phyloP scores from a whole-genome alignment of 2,888 invertebrate genomes.

The Sipunculus nudus region DNA sequence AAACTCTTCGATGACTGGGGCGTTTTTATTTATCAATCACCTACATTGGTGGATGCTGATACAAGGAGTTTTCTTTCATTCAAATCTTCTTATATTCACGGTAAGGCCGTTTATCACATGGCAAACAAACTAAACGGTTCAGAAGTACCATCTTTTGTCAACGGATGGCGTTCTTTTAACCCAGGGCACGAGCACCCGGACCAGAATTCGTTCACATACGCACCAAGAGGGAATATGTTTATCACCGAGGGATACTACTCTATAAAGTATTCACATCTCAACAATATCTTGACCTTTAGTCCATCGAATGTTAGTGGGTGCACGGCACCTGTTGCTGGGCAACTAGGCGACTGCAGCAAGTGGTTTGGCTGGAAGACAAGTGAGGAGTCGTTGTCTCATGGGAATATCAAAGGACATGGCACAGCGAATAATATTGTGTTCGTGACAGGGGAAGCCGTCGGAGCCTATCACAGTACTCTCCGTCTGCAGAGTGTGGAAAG shows the following conservation, averaged over 20 bases:
- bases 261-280: constrained; percentile 9
- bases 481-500: neutral
- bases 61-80: constrained; percentile 11
- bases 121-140: no score
- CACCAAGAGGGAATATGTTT: constrained; percentile 4
- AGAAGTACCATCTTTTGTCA: no score
- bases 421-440: neutral
- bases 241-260: constrained; percentile 18
- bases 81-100: constrained; percentile 10
- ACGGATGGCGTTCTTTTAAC: constrained; percentile 16
- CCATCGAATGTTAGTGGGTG: neutral
- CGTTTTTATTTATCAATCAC: constrained; percentile 6
- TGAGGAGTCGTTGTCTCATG: neutral
- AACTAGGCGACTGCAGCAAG: constrained; percentile 16
- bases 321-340: constrained; percentile 11
- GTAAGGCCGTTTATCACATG: constrained; percentile 2
- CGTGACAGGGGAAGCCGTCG: constrained; percentile 8
- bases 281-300: constrained; percentile 14
- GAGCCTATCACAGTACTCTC: constrained; percentile 3
- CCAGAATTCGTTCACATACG: constrained; percentile 23
- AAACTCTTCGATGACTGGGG: constrained; percentile 25
- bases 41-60: neutral
- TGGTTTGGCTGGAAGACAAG: constrained; percentile 1
- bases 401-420: neutral
- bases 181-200: constrained; percentile 25